These are phyloP conservation scores for Malthinus flaveolus DNA, from an alignment of 2,888 invertebrate genomes.

Conservation along the genomic window DNA sequence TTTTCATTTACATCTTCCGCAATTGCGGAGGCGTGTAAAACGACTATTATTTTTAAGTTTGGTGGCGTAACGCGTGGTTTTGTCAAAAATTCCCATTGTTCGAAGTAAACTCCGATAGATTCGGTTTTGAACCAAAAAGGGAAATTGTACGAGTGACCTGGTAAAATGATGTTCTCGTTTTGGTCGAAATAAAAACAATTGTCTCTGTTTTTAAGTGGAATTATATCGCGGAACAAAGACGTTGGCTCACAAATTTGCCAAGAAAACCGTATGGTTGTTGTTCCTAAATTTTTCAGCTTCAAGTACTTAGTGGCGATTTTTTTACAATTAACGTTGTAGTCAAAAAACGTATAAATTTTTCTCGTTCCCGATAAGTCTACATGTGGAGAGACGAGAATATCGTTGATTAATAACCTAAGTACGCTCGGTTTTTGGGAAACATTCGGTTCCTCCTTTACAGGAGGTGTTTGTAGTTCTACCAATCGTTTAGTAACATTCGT, in stretches of 20 bases:
- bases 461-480: not conserved
- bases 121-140: constrained; percentile 57
- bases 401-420: constrained; percentile 4
- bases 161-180: constrained; percentile 58
- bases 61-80: constrained; percentile 53
- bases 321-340: constrained; percentile 15
- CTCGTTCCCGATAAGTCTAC: constrained; percentile 1
- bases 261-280: constrained; percentile 55
- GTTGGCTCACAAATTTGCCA: constrained; percentile 52
- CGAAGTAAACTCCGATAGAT: constrained; percentile 52
- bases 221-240: constrained; percentile 41
- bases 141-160: constrained; percentile 56
- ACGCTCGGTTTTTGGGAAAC: not conserved
- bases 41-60: constrained; percentile 48
- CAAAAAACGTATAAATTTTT: constrained; percentile 21
- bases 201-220: constrained; percentile 43
- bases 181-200: constrained; percentile 60
- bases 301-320: constrained; percentile 39
- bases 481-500: not conserved
- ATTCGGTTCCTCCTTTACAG: not conserved
- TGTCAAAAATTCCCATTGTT: constrained; percentile 58
- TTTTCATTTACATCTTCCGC: constrained; percentile 44
- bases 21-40: constrained; percentile 52
- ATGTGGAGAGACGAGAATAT: constrained; percentile 3
- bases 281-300: constrained; percentile 58